Conservation (phyloP, 2,113 vertebrate genomes). For the Pseudorhombus dupliciocellatus region DNA sequence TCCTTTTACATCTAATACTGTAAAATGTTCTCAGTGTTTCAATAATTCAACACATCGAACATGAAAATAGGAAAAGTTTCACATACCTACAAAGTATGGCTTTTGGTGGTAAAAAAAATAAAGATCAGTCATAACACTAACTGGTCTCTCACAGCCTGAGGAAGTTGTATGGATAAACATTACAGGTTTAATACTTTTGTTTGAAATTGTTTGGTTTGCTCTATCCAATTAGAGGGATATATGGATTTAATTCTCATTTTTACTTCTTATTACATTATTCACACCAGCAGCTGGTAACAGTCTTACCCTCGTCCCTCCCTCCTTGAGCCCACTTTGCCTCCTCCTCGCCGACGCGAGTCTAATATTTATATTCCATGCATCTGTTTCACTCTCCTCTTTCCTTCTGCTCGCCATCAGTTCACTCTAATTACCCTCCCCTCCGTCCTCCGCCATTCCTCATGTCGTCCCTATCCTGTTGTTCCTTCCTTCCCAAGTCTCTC, state of each 20-base stretch:
- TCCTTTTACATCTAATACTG: too few species aligned
- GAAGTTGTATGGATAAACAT: too few species aligned
- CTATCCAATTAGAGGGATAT: background rate
- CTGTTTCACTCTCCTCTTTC: background rate
- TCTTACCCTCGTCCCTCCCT: background rate
- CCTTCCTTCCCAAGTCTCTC: background rate
- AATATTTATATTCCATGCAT: background rate
- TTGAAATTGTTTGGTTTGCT: background rate
- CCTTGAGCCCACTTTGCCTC: background rate
- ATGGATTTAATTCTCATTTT: background rate
- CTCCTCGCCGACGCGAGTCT: background rate
- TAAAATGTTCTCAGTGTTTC: too few species aligned
- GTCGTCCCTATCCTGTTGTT: slow-evolving; percentile 8
- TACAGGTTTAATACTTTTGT: too few species aligned
- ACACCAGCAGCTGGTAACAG: background rate
- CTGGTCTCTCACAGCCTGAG: too few species aligned
- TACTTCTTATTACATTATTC: slow-evolving; percentile 7
- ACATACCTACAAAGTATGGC: too few species aligned
- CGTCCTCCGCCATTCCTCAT: background rate
- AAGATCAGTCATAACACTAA: too few species aligned
- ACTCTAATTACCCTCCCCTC: slow-evolving; percentile 10
- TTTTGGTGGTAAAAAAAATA: too few species aligned
- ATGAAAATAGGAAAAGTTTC: too few species aligned
- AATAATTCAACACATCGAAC: too few species aligned
- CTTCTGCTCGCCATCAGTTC: slow-evolving; percentile 18